These are phyloP conservation scores for Thyatira batis DNA, from an alignment of 2,888 invertebrate genomes.

Conservation along the genomic window DNA sequence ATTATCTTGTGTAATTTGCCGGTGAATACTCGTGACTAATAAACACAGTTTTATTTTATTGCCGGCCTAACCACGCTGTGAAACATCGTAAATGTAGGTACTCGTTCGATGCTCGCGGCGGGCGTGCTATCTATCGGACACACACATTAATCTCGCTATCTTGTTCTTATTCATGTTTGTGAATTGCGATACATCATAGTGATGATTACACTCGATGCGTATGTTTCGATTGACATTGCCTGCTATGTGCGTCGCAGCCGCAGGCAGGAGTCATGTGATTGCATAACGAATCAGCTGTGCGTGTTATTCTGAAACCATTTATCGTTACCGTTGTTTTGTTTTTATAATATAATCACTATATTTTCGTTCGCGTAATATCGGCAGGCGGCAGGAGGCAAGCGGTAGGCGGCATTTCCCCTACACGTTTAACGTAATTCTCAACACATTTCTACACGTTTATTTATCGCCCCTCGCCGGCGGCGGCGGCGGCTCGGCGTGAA, in stretches of 20 bases:
- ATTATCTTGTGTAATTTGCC: slow-evolving; percentile 52
- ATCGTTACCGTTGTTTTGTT: neutral
- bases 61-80: slow-evolving; percentile 53
- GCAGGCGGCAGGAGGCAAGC: neutral
- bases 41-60: slow-evolving; percentile 63
- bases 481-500: slow-evolving; percentile 60
- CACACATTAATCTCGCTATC: slow-evolving; percentile 45
- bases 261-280: neutral
- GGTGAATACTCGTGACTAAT: slow-evolving; percentile 61
- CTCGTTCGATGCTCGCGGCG: slow-evolving; percentile 31
- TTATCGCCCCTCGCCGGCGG: slow-evolving; percentile 36
- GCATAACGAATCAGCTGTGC: neutral
- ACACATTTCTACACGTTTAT: slow-evolving; percentile 43
- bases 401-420: slow-evolving; percentile 8
- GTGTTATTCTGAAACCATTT: neutral
- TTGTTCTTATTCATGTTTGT: slow-evolving; percentile 31
- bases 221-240: slow-evolving; percentile 14
- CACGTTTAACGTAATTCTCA: slow-evolving; percentile 49
- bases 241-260: no score
- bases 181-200: slow-evolving; percentile 14
- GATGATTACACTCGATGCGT: slow-evolving; percentile 21
- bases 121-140: slow-evolving; percentile 42
- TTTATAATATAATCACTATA: neutral
- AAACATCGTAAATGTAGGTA: slow-evolving; percentile 44
- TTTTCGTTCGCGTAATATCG: neutral